A percentile compares a stretch with the other conserved stretches of the same genome.
Evolutionary conservation across 2,888 invertebrate species (phyloP).

Genomic region (Anagyrus pseudococci): DNA sequence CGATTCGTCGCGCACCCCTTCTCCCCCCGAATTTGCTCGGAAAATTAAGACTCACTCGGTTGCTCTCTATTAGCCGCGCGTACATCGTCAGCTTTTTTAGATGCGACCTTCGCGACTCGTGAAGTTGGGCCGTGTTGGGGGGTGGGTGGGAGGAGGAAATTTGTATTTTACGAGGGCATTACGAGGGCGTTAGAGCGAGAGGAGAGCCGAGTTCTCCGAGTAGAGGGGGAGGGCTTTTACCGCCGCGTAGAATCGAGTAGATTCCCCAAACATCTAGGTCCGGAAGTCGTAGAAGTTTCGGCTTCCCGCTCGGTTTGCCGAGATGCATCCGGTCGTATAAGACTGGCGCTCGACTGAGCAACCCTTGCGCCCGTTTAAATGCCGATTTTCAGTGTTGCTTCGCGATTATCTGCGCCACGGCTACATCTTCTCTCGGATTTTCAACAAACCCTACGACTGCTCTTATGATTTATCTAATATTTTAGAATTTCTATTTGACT

Average conservation of each 20-base stretch:
- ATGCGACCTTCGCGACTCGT: too few species aligned
- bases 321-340: slow-evolving; percentile 46
- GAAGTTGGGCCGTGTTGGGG: too few species aligned
- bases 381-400: slow-evolving; percentile 16
- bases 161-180: slow-evolving; percentile 22
- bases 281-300: slow-evolving; percentile 51
- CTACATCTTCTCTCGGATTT: too few species aligned
- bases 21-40: too few species aligned
- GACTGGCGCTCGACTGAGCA: slow-evolving; percentile 11
- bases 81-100: too few species aligned
- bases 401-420: not conserved
- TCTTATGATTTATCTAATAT: too few species aligned
- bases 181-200: slow-evolving; percentile 44
- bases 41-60: too few species aligned
- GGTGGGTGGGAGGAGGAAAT: slow-evolving; percentile 1
- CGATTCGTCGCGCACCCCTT: too few species aligned
- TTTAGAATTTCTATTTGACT: too few species aligned
- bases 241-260: slow-evolving; percentile 24
- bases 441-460: too few species aligned
- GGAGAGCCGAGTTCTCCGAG: slow-evolving; percentile 58
- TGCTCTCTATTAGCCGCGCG: too few species aligned
- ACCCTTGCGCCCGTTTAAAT: slow-evolving; percentile 37
- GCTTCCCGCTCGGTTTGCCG: slow-evolving; percentile 51
- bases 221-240: slow-evolving; percentile 11
- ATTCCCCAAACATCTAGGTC: slow-evolving; percentile 13